Base-by-base conservation (phyloP, 2,113 vertebrate species). In the Labeo rohita region DNA sequence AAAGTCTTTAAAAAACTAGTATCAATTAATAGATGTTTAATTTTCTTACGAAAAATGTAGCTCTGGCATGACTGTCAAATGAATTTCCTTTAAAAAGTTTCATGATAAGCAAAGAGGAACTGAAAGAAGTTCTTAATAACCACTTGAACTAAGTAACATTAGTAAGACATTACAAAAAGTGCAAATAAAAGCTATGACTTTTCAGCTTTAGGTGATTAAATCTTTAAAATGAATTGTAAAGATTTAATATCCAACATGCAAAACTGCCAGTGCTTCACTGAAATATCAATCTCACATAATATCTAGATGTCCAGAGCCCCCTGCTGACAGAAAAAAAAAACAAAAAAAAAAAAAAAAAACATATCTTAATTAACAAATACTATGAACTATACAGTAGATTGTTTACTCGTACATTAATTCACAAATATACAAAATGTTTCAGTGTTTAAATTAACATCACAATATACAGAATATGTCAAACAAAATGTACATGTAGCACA, bases 371-470 rank as follows among this genome's bases (percentile, higher is more conserved):
- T 6, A 50, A 72, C 49, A 49, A 15, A 10, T 21, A 6, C 34
- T 3, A 54, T 12, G 23, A 63, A 61, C 56, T 13, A n/a, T 21
- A 10, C 52, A 56, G 50, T 78, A 80, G 11, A 47, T 9, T 13
- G n/a, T 75, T 28, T 23, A 75, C 8, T 65, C 7, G 9, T 18
- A 8, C 6, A 10, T 47, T 49, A 49, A 10, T 66, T 47, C 36
- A 77, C 28, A 49, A 65, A 80, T 49, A 80, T 65, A 80, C 43
- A 11, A 65, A 65, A 45, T 43, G 23, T 8, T 74, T 74, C 5
- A 7, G 6, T 23, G 61, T 61, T 80, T 80, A 65, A 80, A 80
- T 80, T 65, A 80, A 80, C 78, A 45, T 21, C 1, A 23, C n/a
- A 65, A 39, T 63, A 47, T 28, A 47, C 34, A 63, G 77, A 43